Conservation (phyloP, 2,113 vertebrate genomes). For the Phasianus colchicus region DNA sequence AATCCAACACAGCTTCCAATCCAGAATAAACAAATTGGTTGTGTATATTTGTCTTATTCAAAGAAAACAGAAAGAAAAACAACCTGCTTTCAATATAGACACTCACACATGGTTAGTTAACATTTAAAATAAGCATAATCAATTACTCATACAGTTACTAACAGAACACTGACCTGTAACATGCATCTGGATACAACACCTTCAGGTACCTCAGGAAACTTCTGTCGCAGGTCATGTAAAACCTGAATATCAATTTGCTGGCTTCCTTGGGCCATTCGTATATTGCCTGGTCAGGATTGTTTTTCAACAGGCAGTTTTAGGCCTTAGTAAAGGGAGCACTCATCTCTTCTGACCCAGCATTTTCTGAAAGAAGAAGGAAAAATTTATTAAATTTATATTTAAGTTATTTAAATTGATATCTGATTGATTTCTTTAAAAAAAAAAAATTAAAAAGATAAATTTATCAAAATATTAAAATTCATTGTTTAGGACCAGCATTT, state of each 20-base stretch:
- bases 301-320: conserved; percentile 83
- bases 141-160: conserved; percentile 17
- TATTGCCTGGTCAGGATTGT: conserved; percentile 89
- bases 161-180: conserved; percentile 88
- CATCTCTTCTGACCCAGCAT: conserved; percentile 90
- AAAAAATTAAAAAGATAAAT: too few species aligned
- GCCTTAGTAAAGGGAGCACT: conserved; percentile 83
- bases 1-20: neutral
- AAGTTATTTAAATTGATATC: neutral
- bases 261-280: conserved; percentile 99
- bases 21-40: neutral
- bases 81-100: neutral
- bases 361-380: conserved; percentile 80
- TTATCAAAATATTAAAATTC: neutral
- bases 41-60: neutral
- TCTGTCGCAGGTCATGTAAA: conserved; percentile 99
- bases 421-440: neutral
- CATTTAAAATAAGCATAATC: neutral
- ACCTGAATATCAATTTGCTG: conserved; percentile 99
- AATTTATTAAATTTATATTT: neutral
- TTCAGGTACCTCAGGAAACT: conserved; percentile 99
- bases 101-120: neutral
- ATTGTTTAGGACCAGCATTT: neutral
- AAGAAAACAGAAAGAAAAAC: neutral
- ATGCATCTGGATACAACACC: conserved; percentile 99